Conservation (phyloP, 1,140 invertebrate genomes). For the Drosophila gunungcola region DNA sequence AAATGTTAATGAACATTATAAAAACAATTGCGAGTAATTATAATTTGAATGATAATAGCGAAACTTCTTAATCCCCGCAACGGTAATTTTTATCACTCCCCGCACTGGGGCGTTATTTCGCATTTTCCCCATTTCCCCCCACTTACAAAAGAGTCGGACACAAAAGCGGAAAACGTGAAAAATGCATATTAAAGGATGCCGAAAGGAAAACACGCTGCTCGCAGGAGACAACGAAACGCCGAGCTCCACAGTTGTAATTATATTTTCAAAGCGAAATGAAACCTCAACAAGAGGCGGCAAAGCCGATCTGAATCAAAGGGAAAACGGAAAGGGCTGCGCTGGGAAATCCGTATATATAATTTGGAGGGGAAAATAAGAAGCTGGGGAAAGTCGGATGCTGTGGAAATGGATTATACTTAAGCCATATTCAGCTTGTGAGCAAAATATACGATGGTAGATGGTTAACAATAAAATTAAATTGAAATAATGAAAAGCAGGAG, state of each 20-base stretch:
- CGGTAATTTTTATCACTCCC: conserved; percentile 73
- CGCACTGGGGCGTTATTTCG: conserved; percentile 6
- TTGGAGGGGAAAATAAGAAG: conserved; percentile 10
- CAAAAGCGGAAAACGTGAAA: conserved; percentile 60
- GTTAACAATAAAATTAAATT: neutral
- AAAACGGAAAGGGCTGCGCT: conserved; percentile 18
- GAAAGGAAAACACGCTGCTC: conserved; percentile 29
- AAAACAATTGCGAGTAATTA: conserved; percentile 83
- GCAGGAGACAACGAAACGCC: conserved; percentile 19
- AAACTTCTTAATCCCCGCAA: conserved; percentile 81
- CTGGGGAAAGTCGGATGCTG: neutral
- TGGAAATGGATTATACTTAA: conserved; percentile 2
- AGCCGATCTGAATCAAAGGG: conserved; percentile 32
- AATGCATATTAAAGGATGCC: conserved; percentile 70
- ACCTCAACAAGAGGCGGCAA: conserved; percentile 55
- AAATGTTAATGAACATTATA: conserved; percentile 83
- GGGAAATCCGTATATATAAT: conserved; percentile 25
- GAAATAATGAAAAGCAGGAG: neutral
- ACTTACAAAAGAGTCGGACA: conserved; percentile 40
- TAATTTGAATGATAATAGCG: conserved; percentile 83
- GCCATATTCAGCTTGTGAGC: conserved; percentile 2
- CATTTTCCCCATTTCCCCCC: neutral
- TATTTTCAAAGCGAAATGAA: conserved; percentile 69
- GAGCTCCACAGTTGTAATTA: conserved; percentile 57
- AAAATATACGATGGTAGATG: neutral